phyloP scores from a whole-genome alignment of 2,888 invertebrate species.

The Andrena bucephala region DNA sequence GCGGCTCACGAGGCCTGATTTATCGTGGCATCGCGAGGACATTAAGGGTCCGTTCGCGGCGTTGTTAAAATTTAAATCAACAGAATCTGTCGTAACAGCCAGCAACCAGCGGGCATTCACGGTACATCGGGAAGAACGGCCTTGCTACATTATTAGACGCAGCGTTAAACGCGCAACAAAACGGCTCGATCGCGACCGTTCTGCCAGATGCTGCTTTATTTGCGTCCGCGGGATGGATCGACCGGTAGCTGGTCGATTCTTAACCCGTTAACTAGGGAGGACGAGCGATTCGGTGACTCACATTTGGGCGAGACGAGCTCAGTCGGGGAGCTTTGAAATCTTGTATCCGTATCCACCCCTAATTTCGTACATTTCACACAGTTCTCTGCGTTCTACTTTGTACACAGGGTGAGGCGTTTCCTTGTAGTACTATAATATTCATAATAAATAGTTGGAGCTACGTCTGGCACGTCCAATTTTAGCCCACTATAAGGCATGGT shows the following conservation, averaged over 20 bases:
- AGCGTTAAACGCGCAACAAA: slow-evolving; percentile 50
- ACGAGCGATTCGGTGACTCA: too few relatives aligned
- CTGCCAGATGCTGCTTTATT: slow-evolving; percentile 26
- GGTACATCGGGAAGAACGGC: slow-evolving; percentile 65
- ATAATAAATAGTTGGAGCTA: too few relatives aligned
- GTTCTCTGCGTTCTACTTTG: too few relatives aligned
- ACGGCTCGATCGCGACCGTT: slow-evolving; percentile 22
- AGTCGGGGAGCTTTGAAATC: too few relatives aligned
- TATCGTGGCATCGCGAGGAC: slow-evolving; percentile 59
- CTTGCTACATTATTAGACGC: slow-evolving; percentile 66
- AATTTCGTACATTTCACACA: too few relatives aligned
- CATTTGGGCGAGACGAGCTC: too few relatives aligned
- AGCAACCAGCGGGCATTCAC: slow-evolving; percentile 42
- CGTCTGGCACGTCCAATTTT: too few relatives aligned
- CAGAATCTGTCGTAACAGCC: slow-evolving; percentile 61
- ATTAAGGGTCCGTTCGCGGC: slow-evolving; percentile 54
- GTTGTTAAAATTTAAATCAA: slow-evolving; percentile 60
- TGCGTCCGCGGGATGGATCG: neutral
- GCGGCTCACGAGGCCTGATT: slow-evolving; percentile 48
- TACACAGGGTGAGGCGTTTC: too few relatives aligned
- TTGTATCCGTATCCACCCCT: too few relatives aligned
- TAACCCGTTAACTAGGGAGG: neutral
- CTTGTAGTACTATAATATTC: too few relatives aligned
- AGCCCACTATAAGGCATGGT: too few relatives aligned
- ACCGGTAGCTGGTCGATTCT: neutral